These are phyloP conservation scores for Bryconaethiops microstoma DNA, from an alignment of 2,797 vertebrate genomes.

Conservation along the genomic window DNA sequence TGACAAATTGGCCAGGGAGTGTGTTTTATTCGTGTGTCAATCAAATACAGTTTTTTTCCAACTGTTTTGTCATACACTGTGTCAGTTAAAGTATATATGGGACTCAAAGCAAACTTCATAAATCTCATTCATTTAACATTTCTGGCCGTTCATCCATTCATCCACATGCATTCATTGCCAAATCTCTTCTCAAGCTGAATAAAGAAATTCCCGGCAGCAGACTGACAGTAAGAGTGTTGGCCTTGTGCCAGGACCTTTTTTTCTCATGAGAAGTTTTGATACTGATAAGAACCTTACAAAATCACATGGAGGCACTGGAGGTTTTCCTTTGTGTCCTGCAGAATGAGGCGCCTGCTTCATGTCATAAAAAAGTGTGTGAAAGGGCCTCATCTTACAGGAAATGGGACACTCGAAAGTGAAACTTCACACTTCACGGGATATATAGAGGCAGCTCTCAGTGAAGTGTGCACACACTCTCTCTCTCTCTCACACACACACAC, in stretches of 20 bases:
- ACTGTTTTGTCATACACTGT: no score
- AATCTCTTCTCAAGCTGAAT: neutral
- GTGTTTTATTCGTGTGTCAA: neutral
- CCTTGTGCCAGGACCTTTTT: slow-evolving; percentile 9
- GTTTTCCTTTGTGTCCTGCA: slow-evolving; percentile 12
- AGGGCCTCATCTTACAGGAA: slow-evolving; percentile 11
- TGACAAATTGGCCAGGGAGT: neutral
- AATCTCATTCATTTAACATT: neutral
- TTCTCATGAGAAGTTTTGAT: slow-evolving; percentile 32
- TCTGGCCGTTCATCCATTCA: no score
- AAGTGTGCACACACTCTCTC: slow-evolving; percentile 6
- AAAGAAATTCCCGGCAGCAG: neutral
- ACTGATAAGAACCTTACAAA: slow-evolving; percentile 35
- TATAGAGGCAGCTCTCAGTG: slow-evolving; percentile 2
- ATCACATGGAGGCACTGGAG: neutral
- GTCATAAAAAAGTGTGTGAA: slow-evolving; percentile 28
- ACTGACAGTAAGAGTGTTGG: slow-evolving; percentile 14
- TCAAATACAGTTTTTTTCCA: neutral
- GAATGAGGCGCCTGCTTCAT: slow-evolving; percentile 15
- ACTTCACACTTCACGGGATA: slow-evolving; percentile 11
- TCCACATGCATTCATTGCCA: neutral
- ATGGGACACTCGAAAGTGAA: slow-evolving; percentile 49
- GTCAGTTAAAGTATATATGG: no score
- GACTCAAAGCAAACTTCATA: neutral
- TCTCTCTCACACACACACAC: neutral